Evolutionary conservation across 2,888 invertebrate genomes (phyloP), one percentile per base, ranked within the genome.

Genomic region (Drosophila neonasuta): DNA sequence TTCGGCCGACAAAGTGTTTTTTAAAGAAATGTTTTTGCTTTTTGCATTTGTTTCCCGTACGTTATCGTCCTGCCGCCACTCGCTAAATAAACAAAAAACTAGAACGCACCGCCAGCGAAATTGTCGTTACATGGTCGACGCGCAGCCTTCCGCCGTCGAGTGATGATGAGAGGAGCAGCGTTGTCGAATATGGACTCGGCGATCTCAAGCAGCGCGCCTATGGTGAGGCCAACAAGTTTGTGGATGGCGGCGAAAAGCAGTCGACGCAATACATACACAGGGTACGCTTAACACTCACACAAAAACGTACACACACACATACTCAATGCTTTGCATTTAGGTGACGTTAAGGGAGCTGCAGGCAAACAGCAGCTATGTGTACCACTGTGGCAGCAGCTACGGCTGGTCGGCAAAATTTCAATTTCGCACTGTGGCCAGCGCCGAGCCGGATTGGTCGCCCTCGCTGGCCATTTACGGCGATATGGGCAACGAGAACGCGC

Each of bases 401-500:
- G 97, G 97, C 1, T 97, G 97, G 97, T 97, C 97, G 0, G 92
- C 94, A 42, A 80, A 93, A 77, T 97, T 95, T 91, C 93, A 92
- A 81, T 96, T 98, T 91, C 93, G 92, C 78, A 96, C 97, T 0
- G 72, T 88, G 32, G 92, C 94, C 4, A 94, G 95, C 2, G 90
- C 91, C 3, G 93, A 93, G 2, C 92, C 92, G 7, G 89, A 94
- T 74, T 97, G 97, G 97, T 92, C 94, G 20, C 96, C 97, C 0
- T 92, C 93, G 20, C 92, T 98, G 39, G 98, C 96, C 29, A 93
- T 99, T 74, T 98, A 94, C 89, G 99, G 99, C 0, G 99, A 99
- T 90, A 95, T 99, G 95, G 99, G 99, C 30, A 96, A 96, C 88
- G 95, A 94, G 82, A 98, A 98, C 91, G 97, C 97, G 0, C 92